A percentile compares a stretch with the other conserved stretches of the same genome.
Conservation (phyloP, 2,113 vertebrate genomes). For the Eolophus roseicapilla region DNA sequence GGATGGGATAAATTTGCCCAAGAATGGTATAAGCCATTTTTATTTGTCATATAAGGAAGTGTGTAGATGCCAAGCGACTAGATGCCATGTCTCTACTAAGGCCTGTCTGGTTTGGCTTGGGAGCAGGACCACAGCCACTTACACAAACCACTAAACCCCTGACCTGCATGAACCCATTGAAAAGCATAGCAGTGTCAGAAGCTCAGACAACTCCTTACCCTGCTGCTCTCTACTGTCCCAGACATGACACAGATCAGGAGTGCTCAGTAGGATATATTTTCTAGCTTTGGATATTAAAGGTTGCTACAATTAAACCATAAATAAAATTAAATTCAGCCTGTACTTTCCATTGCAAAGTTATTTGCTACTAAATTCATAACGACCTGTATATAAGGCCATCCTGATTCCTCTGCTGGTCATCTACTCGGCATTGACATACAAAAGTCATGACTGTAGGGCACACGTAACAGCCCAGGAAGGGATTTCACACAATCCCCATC, state of each 20-base stretch:
- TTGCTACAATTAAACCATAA: background rate
- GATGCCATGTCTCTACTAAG: background rate
- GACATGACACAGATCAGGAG: background rate
- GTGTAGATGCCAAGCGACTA: background rate
- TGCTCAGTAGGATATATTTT: background rate
- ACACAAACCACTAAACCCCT: slow-evolving; percentile 25
- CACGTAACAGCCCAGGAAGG: background rate
- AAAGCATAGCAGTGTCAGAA: background rate
- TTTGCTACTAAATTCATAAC: background rate
- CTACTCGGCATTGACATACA: background rate
- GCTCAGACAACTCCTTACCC: background rate
- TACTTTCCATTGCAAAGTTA: background rate
- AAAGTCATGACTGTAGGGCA: background rate
- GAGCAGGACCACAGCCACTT: slow-evolving; percentile 11
- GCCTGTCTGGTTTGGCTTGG: slow-evolving; percentile 20
- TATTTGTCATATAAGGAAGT: slow-evolving; percentile 2
- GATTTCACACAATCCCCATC: background rate
- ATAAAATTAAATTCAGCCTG: background rate
- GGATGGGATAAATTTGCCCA: background rate
- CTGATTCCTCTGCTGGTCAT: background rate
- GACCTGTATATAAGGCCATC: background rate
- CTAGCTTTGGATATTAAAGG: background rate
- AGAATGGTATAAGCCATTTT: background rate
- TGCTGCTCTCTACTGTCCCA: background rate
- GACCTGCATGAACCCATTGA: background rate